A percentile compares a stretch with the other conserved stretches of the same genome.
Conservation (phyloP, 2,888 invertebrate species). For the Chrysolina oricalcia region DNA sequence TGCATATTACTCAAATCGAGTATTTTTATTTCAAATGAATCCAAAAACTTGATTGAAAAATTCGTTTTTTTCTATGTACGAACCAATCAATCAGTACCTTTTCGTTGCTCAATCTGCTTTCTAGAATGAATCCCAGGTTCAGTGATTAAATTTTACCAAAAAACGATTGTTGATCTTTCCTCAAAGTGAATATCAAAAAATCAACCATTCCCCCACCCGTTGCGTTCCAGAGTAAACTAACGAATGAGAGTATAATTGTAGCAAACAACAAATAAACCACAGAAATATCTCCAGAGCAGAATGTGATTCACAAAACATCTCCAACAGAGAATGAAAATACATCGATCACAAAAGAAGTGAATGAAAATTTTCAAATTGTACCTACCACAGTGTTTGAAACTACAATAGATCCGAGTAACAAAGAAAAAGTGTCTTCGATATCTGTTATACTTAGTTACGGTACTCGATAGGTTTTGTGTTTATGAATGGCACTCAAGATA, state of each 20-base stretch:
- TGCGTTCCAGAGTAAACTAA: conserved; percentile 29
- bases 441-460: conserved; percentile 63
- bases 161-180: neutral
- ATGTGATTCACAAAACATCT: conserved; percentile 43
- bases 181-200: neutral
- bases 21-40: too few relatives aligned
- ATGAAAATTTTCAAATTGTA: conserved; percentile 61
- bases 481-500: conserved; percentile 59
- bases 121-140: too few relatives aligned
- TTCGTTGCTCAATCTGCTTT: too few relatives aligned
- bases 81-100: too few relatives aligned
- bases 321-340: conserved; percentile 48
- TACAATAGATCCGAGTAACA: conserved; percentile 56
- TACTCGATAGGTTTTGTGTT: conserved; percentile 62
- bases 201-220: neutral
- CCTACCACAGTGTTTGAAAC: conserved; percentile 63
- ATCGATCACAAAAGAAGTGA: conserved; percentile 56
- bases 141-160: too few relatives aligned
- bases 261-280: conserved; percentile 43
- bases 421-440: conserved; percentile 60
- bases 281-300: conserved; percentile 32
- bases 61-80: too few relatives aligned
- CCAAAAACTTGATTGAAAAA: too few relatives aligned
- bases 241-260: conserved; percentile 33
- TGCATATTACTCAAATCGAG: too few relatives aligned